Evolutionary conservation across 2,888 invertebrate species (phyloP).

Genomic region (Melipona beecheii): DNA sequence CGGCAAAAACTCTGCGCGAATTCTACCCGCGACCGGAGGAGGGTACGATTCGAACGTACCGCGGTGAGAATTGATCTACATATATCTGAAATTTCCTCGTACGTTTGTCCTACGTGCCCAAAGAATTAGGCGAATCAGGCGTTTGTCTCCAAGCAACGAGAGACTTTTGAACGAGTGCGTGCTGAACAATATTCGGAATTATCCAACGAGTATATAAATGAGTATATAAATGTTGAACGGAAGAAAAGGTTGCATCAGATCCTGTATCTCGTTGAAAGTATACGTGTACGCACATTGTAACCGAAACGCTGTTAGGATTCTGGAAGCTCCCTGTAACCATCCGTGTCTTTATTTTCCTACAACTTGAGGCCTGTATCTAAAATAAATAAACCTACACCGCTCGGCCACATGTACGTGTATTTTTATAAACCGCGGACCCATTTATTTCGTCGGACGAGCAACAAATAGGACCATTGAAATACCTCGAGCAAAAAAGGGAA

Average conservation of each 20-base stretch:
- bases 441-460: not conserved
- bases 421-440: not conserved
- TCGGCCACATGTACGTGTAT: not conserved
- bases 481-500: too few species aligned
- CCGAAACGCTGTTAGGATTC: not conserved
- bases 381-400: not conserved
- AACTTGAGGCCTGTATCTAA: not conserved
- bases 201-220: not conserved
- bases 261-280: not conserved
- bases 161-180: too few species aligned
- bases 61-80: not conserved
- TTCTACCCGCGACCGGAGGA: not conserved
- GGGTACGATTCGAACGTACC: constrained; percentile 3
- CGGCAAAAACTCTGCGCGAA: not conserved
- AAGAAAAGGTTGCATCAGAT: not conserved
- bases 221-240: not conserved
- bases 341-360: not conserved
- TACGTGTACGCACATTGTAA: not conserved
- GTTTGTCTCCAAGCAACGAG: too few species aligned
- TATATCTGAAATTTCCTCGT: not conserved
- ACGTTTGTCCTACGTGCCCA: too few species aligned
- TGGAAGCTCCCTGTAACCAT: not conserved
- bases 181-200: too few species aligned
- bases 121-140: too few species aligned
- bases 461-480: not conserved